phyloP scores from a whole-genome alignment of 2,113 vertebrate genomes.

The Elephas maximus region DNA sequence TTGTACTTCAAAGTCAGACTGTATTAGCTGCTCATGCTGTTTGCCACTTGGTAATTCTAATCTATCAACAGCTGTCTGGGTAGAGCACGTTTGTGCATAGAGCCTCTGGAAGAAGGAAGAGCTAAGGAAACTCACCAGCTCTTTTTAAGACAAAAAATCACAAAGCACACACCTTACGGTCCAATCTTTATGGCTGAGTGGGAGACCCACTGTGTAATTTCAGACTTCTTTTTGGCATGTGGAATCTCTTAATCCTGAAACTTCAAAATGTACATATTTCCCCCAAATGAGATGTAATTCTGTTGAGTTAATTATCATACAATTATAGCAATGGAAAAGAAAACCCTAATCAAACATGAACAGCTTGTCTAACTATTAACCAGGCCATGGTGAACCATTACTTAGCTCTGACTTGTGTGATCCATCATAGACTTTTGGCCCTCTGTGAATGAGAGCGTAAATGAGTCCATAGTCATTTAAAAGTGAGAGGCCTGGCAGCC shows the following conservation, averaged over 20 bases:
- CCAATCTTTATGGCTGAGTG: constrained; percentile 70
- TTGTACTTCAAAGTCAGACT: constrained; percentile 72
- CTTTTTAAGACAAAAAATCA: constrained; percentile 71
- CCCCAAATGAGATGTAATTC: constrained; percentile 81
- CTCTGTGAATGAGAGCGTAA: constrained; percentile 87
- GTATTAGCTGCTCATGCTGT: constrained; percentile 71
- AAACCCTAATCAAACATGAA: constrained; percentile 87
- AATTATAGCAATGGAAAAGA: constrained; percentile 86
- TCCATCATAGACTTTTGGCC: constrained; percentile 85
- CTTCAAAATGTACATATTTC: constrained; percentile 59
- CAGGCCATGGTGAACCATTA: constrained; percentile 87
- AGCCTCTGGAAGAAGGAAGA: constrained; percentile 65
- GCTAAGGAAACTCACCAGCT: constrained; percentile 62
- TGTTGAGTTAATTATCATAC: constrained; percentile 86
- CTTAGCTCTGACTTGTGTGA: constrained; percentile 87
- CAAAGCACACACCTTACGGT: constrained; percentile 55
- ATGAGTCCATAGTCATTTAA: constrained; percentile 87
- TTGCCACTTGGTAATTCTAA: constrained; percentile 79
- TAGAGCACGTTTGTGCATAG: constrained; percentile 62
- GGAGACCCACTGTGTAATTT: constrained; percentile 61
- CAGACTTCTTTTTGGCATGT: constrained; percentile 67
- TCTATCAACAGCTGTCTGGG: constrained; percentile 76
- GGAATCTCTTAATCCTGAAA: constrained; percentile 75
- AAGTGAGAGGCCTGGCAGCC: constrained; percentile 78
- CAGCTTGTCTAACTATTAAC: constrained; percentile 89